Evolutionary conservation across 2,797 vertebrate genomes (phyloP), one percentile per base, ranked within the genome.

Genomic region (Macropodus opercularis): DNA sequence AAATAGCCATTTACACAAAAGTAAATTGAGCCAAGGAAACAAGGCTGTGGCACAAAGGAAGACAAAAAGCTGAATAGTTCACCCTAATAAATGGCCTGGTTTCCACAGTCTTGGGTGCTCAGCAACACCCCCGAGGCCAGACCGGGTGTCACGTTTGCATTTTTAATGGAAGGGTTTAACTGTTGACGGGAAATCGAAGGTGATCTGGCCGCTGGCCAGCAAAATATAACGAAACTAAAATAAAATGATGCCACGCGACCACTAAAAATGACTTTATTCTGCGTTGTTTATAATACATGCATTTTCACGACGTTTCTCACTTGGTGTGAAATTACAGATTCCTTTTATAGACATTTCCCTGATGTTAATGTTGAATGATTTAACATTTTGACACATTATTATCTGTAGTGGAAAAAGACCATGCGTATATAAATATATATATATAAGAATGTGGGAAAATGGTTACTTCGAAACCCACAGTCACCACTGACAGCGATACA

Each of bases 31-130:
- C 71, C 7, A n/a, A 48, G 55, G 26, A 44, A 65, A 81, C 14
- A 1, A 56, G 52, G 43, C 58, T 7, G 18, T 22, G 15, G 13
- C 14, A 86, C 53, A 86, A 80, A 71, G 23, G 64, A 15, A 35
- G 8, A 67, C 17, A 5, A 8, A 3, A 12, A 36, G 54, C 59
- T 72, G 76, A 87, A 82, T 69, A 42, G 59, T 51, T 73, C 61
- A 62, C 83, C 84, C 48, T 69, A 40, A 87, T 69, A 72, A n/a
- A 17, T 71, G 85, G 36, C 86, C 84, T 81, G 71, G 69, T 87
- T 87, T 85, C 84, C 81, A 81, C 76, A 56, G 61, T 34, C 29
- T 2, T 31, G 0, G 14, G 56, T 13, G 5, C 35, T 41, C 46
- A 9, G 54, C 5, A 21, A 61, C 58, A 24, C 64, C 17, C 74